phyloP scores from a whole-genome alignment of 2,888 invertebrate species.

The Rhagium mordax region DNA sequence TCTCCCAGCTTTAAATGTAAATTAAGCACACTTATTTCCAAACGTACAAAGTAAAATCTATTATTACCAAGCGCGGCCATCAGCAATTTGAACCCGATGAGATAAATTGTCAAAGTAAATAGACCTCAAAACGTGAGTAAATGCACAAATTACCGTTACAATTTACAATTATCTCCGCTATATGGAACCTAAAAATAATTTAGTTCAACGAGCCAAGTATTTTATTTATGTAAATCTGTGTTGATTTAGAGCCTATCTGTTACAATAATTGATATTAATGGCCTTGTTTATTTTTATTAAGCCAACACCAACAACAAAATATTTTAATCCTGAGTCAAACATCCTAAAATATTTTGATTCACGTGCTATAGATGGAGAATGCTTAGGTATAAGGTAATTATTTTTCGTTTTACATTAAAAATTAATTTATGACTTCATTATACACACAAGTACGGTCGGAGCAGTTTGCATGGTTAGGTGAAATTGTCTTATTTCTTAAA shows the following conservation, averaged over 20 bases:
- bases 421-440: too few relatives aligned
- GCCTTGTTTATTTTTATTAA: slow-evolving; percentile 44
- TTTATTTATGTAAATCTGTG: slow-evolving; percentile 32
- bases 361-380: background rate
- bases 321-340: slow-evolving; percentile 26
- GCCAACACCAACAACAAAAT: slow-evolving; percentile 20
- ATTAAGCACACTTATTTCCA: background rate
- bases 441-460: too few relatives aligned
- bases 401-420: too few relatives aligned
- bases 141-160: slow-evolving; percentile 23
- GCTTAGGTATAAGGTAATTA: too few relatives aligned
- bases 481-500: too few relatives aligned
- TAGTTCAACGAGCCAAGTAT: slow-evolving; percentile 40
- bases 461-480: too few relatives aligned
- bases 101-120: slow-evolving; percentile 30
- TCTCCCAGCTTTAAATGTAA: background rate
- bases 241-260: slow-evolving; percentile 49
- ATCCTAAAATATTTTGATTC: slow-evolving; percentile 15
- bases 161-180: slow-evolving; percentile 8
- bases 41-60: slow-evolving; percentile 4
- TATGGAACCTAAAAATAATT: slow-evolving; percentile 33
- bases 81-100: slow-evolving; percentile 2
- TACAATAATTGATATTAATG: slow-evolving; percentile 50
- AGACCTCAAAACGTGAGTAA: slow-evolving; percentile 28
- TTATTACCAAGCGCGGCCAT: slow-evolving; percentile 11